Evolutionary conservation across 2,888 invertebrate species (phyloP), one percentile per base, ranked within the genome.

Genomic region (Nemurella pictetii): DNA sequence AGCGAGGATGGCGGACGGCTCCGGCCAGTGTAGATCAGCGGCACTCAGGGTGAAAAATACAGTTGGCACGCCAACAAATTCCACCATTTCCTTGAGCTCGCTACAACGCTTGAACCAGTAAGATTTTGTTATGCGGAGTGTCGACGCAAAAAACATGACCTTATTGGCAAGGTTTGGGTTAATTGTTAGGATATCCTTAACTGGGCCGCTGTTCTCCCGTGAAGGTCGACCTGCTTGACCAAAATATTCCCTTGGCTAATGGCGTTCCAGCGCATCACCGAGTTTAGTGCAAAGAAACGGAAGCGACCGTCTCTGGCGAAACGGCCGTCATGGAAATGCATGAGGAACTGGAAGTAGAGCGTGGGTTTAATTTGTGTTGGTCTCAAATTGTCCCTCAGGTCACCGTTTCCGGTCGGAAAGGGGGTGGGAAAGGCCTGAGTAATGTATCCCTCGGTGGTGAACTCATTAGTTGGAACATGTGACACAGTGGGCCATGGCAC

Each of bases 11-110:
- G 75, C 35, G 28, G 77, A 83, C 0, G 86, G 75, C n/a, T 87
- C 85, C 20, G 87, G 36, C n/a, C n/a, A n/a, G n/a, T n/a, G n/a
- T n/a, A n/a, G n/a, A n/a, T n/a, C n/a, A n/a, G n/a, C n/a, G n/a
- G n/a, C n/a, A n/a, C n/a, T n/a, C n/a, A n/a, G n/a, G 9, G 87
- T 87, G 83, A 87, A 84, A 72, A 87, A 87, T 0, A 86, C n/a
- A 2, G 87, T 86, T 26, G 86, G 87, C 0, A 74, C 4, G 0
- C 87, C 87, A 3, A 87, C 7, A 27, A 84, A 83, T 29, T 86
- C 28, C 0, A 86, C 85, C 87, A 87, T 87, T 15, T 81, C 80
- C 15, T 87, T 20, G 0, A 86, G 29, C 32, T 86, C 86, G 9
- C 26, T 55, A 0, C 83, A 28, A 2, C 85, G 84, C 35, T 82